Base-by-base conservation (phyloP, 2,888 invertebrate genomes). In the Asteroscopus sphinx region DNA sequence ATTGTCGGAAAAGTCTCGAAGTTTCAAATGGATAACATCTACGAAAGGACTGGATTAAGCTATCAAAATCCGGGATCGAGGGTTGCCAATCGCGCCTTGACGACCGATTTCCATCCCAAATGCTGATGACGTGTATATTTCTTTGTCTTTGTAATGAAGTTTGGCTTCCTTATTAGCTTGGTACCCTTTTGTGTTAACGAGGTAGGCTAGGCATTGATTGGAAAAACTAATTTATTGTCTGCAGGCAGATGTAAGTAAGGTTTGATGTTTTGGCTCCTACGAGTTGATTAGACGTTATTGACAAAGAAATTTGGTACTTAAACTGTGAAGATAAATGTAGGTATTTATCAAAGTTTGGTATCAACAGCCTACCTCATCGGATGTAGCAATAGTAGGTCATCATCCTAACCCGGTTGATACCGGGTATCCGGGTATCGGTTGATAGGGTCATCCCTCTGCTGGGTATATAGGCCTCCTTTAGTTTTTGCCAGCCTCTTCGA, bases 1-100 rank as follows among this genome's bases (percentile, higher is more conserved):
- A 66, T 45, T 55, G 55, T 26, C 32, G 47, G 58, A 33, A 45
- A 59, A 48, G 40, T 65, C n/a, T n/a, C 55, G 46, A 62, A 67
- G 32, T 55, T 62, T 58, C 51, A 49, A 74, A 62, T 52, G 52
- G 64, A 53, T 58, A 67, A 54, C 51, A 51, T 58, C 56, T 42
- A 41, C 44, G 55, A 44, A 39, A 42, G 48, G 46, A 61, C 47
- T 44, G 64, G 62, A 65, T 75, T 70, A 62, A 67, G 64, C 55
- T 54, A 67, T 70, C 74, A 52, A 67, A 62, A 58, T 48, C 67
- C 45, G 44, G 53, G 40, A 45, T 39, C 44, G 16, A 41, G 32
- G 36, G 58, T 28, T 35, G 41, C 51, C 57, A 54, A 64, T 64
- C 51, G 53, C n/a, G 46, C 33, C 36, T n/a, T 39, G 35, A 57